phyloP scores from a whole-genome alignment of 2,113 vertebrate genomes.

The Lagopus leucura region DNA sequence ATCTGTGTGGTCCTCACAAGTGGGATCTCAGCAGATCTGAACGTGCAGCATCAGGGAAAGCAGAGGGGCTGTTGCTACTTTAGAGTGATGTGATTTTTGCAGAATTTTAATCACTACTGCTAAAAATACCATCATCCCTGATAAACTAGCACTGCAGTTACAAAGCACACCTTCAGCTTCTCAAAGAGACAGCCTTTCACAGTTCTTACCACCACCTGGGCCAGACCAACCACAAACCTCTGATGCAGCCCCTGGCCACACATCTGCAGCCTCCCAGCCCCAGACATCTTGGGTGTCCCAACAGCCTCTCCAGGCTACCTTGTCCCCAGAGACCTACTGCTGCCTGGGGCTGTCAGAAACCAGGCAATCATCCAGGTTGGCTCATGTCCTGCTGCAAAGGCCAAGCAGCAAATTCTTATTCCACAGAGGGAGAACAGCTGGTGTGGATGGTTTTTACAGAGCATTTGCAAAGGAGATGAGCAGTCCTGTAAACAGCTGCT shows the following conservation, averaged over 20 bases:
- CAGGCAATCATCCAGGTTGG: too few relatives aligned
- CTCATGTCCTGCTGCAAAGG: background rate
- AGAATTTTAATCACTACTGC: background rate
- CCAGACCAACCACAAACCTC: background rate
- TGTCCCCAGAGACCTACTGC: background rate
- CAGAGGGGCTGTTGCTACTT: background rate
- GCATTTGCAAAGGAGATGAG: too few relatives aligned
- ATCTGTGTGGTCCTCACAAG: rapidly evolving
- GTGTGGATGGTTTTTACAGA: rapidly evolving
- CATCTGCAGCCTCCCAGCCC: background rate
- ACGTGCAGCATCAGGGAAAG: background rate
- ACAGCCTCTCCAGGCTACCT: background rate
- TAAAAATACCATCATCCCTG: background rate
- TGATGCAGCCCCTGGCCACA: rapidly evolving
- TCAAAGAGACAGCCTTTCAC: background rate
- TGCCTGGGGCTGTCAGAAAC: background rate
- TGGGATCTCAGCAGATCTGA: background rate
- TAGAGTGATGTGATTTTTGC: background rate
- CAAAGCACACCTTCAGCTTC: background rate
- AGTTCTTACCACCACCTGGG: background rate
- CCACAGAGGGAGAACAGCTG: background rate
- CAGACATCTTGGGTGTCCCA: background rate
- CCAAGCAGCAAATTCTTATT: background rate
- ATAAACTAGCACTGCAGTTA: background rate
- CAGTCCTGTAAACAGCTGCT: background rate